Base-by-base conservation (phyloP, 2,888 invertebrate species). In the Thysanoteuthis rhombus region DNA sequence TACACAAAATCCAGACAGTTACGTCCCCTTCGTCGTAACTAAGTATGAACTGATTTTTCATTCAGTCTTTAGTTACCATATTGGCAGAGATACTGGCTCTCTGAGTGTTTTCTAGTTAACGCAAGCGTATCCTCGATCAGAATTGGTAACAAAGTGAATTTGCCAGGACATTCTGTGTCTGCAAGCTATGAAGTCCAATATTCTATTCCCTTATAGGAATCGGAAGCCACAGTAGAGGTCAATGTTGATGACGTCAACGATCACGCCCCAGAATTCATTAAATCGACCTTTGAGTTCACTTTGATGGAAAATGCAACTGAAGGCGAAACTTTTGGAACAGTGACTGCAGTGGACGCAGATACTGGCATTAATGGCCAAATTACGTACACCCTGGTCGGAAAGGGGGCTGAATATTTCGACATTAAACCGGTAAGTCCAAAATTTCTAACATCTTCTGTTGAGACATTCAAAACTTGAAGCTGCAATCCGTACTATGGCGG, bases 181-280 rank as follows among this genome's bases (percentile, higher is more conserved):
- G 22, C 25, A 2, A 52, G 2, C 52, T 25, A 52, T 52, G 6
- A 52, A 52, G 25, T 52, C 52, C 22, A 25, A 3, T 90, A 90
- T 90, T 40, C 32, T 36, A 6, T 52, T 93, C 2, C 1, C 25
- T 90, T 36, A 3, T 93, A 95, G 94, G 93, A 90, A 47, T 94
- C 91, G 38, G 93, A 93, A 25, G 94, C 94, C 5, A 92, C 90
- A 25, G 93, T 95, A 36, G 89, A 89, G 25, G 93, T 95, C 19
- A 91, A 89, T 40, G 94, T 95, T n/a, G 90, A 93, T 8, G 95
- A 95, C 90, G 93, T 93, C 19, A 95, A 95, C 90, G 95, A 95
- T 93, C 94, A 95, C 92, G 90, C 92, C 6, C 95, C 95, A 28
- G 93, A 42, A 25, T 95, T 95, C 93, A 90, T 39, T 42, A 93